phyloP scores from a whole-genome alignment of 1,140 invertebrate genomes.

The Reticulitermes speratus region DNA sequence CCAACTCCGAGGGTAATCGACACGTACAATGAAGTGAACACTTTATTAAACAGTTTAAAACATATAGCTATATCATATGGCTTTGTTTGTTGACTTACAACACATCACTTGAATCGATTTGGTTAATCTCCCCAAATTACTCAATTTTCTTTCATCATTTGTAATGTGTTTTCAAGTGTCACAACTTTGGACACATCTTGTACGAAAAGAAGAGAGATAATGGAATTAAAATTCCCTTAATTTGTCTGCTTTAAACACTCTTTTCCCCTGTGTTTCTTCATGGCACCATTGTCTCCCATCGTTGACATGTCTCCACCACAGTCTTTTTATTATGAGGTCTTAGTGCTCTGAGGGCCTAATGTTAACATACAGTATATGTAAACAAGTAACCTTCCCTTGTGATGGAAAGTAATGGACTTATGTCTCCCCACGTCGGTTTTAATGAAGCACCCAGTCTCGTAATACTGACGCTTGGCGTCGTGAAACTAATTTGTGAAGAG shows the following conservation, averaged over 20 bases:
- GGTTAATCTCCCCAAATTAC: no score
- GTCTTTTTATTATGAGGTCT: background rate
- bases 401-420: conserved; percentile 15
- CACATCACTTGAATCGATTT: no score
- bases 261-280: background rate
- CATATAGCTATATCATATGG: no score
- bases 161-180: no score
- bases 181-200: background rate
- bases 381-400: conserved; percentile 5
- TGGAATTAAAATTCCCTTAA: background rate
- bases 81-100: no score
- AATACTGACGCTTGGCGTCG: background rate
- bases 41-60: no score
- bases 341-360: background rate
- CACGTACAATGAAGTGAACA: no score
- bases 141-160: no score
- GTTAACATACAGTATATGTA: background rate
- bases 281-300: background rate
- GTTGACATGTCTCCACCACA: background rate
- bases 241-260: background rate
- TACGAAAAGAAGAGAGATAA: background rate
- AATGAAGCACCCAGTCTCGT: background rate
- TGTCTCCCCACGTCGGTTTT: background rate
- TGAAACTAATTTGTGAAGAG: background rate
- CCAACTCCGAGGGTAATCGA: no score